Evolutionary conservation across 2,797 vertebrate species (phyloP).

Genomic region (Malacoraja senta): DNA sequence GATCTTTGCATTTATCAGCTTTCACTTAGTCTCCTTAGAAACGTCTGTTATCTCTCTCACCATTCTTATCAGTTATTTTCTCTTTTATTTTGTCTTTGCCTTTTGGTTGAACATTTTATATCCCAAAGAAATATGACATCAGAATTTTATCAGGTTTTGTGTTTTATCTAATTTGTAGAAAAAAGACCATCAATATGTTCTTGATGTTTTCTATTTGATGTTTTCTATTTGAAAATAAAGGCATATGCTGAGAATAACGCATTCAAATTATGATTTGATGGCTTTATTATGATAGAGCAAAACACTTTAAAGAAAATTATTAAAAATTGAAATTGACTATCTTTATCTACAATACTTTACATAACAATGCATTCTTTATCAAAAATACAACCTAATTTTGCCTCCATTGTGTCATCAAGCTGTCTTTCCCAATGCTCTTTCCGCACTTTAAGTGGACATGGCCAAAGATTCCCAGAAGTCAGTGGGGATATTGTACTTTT

Average conservation of each 20-base stretch:
- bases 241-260: background rate
- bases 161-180: background rate
- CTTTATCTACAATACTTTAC: background rate
- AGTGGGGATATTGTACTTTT: too few species aligned
- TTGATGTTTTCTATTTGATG: too few species aligned
- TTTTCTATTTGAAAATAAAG: too few species aligned
- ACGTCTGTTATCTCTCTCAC: background rate
- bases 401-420: too few species aligned
- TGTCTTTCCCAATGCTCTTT: too few species aligned
- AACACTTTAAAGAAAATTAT: background rate
- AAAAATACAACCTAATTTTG: too few species aligned
- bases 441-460: too few species aligned
- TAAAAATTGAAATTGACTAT: background rate
- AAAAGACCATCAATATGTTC: background rate
- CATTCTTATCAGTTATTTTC: background rate
- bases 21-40: background rate
- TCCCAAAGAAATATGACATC: background rate
- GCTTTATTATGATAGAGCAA: background rate
- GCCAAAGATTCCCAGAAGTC: too few species aligned
- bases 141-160: too few species aligned
- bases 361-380: too few species aligned
- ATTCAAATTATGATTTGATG: background rate
- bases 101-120: background rate
- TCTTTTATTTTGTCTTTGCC: background rate
- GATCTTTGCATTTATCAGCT: background rate